phyloP scores from a whole-genome alignment of 2,113 vertebrate species.

The Phoxinus phoxinus region DNA sequence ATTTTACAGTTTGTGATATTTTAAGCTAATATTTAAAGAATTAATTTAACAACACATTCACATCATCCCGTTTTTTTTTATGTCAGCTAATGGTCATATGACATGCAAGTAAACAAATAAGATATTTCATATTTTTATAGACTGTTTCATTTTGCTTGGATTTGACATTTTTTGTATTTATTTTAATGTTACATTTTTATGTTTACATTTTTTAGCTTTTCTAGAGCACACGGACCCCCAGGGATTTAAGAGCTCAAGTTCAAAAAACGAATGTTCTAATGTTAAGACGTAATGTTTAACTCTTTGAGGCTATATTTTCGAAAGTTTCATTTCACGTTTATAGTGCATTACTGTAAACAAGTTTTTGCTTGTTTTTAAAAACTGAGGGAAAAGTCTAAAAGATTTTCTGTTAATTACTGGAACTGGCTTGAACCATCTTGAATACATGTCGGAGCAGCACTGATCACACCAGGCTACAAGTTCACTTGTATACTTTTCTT shows the following conservation, averaged over 20 bases:
- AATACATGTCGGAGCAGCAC: neutral
- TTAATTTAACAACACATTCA: too few species aligned
- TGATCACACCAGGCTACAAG: neutral
- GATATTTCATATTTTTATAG: neutral
- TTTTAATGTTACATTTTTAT: neutral
- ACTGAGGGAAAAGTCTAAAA: too few species aligned
- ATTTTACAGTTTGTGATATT: too few species aligned
- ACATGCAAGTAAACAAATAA: neutral
- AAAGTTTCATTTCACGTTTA: too few species aligned
- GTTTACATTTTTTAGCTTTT: neutral
- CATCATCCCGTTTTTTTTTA: too few species aligned
- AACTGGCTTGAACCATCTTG: neutral
- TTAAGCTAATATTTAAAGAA: too few species aligned
- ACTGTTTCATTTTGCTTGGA: neutral
- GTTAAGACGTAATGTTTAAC: neutral
- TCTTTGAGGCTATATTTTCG: neutral
- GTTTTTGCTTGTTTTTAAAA: too few species aligned
- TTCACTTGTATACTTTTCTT: too few species aligned
- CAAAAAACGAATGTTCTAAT: neutral
- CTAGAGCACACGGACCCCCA: neutral
- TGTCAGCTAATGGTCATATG: neutral
- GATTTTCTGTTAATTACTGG: neutral
- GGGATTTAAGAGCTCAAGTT: neutral
- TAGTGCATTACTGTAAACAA: too few species aligned
- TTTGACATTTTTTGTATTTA: neutral